These are phyloP conservation scores for Odontamblyopus lacepedii DNA, from an alignment of 2,797 vertebrate species.

Conservation along the genomic window DNA sequence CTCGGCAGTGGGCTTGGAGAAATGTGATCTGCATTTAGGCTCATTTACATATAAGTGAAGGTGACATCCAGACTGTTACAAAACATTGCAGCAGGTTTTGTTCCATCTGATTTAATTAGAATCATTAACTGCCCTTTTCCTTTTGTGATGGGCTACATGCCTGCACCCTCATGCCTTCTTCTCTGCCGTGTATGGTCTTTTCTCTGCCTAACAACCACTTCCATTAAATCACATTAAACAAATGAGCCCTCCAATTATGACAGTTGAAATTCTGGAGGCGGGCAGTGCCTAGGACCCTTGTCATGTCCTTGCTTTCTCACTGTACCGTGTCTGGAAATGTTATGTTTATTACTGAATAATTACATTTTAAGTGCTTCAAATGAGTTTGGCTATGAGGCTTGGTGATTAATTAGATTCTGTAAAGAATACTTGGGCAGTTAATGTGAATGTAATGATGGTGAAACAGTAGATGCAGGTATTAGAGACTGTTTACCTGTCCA, in stretches of 20 bases:
- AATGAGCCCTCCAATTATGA: slow-evolving; percentile 60
- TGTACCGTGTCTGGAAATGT: slow-evolving; percentile 51
- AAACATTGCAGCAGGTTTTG: slow-evolving; percentile 57
- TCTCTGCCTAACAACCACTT: slow-evolving; percentile 47
- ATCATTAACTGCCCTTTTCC: slow-evolving; percentile 60
- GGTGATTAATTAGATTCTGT: slow-evolving; percentile 71
- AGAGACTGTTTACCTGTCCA: neutral
- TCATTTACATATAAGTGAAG: slow-evolving; percentile 66
- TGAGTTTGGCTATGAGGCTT: slow-evolving; percentile 62
- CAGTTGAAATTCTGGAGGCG: slow-evolving; percentile 45
- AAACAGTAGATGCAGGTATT: slow-evolving; percentile 33
- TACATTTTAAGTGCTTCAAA: slow-evolving; percentile 75
- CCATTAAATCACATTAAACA: slow-evolving; percentile 69
- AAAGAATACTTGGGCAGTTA: slow-evolving; percentile 52
- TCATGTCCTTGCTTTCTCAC: slow-evolving; percentile 55
- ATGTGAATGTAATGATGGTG: slow-evolving; percentile 60
- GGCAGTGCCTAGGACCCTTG: slow-evolving; percentile 44
- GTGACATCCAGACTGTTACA: slow-evolving; percentile 69
- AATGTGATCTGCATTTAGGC: slow-evolving; percentile 61
- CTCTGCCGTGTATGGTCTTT: slow-evolving; percentile 53
- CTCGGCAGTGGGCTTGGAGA: slow-evolving; percentile 33
- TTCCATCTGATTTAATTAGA: slow-evolving; percentile 74
- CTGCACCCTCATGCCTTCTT: slow-evolving; percentile 19
- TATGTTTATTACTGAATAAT: slow-evolving; percentile 72
- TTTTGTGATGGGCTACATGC: slow-evolving; percentile 13